Percentiles rank a stretch among this genome's conserved stretches.
phyloP scores from a whole-genome alignment of 2,888 invertebrate species.

The Acronicta leporina region DNA sequence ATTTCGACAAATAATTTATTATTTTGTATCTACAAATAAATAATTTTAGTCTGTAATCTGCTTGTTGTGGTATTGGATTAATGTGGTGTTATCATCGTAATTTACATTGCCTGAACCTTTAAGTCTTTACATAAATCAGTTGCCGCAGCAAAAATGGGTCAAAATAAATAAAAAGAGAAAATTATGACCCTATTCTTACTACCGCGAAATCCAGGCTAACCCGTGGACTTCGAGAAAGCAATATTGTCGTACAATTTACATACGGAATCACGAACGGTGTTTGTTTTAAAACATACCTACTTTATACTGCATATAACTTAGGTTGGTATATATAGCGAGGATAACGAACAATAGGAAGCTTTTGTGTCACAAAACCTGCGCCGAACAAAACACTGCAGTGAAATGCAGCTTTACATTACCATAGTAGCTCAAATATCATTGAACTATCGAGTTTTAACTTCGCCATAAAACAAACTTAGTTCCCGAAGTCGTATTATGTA shows the following conservation, averaged over 20 bases:
- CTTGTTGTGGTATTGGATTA: background rate
- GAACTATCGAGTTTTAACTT: conserved; percentile 36
- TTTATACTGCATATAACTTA: background rate
- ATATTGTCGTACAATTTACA: conserved; percentile 23
- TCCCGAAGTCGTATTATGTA: conserved; percentile 4
- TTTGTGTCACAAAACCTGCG: conserved; percentile 13
- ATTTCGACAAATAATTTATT: conserved; percentile 19
- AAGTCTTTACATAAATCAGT: conserved; percentile 15
- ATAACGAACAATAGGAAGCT: conserved; percentile 1
- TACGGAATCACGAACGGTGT: conserved; percentile 18
- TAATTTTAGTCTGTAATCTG: background rate
- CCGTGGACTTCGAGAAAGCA: conserved; percentile 12
- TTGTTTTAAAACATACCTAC: background rate
- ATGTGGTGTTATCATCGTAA: background rate
- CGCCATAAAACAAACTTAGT: conserved; percentile 1
- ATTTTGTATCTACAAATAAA: conserved; percentile 13
- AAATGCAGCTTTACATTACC: conserved; percentile 1
- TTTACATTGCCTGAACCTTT: conserved; percentile 1
- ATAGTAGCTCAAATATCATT: conserved; percentile 12
- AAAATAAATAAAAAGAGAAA: conserved; percentile 32
- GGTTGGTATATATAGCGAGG: background rate
- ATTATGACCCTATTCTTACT: conserved; percentile 20
- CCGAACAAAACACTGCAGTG: conserved; percentile 2
- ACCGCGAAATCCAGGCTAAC: conserved; percentile 4
- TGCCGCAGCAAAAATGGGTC: conserved; percentile 2